Base-by-base conservation (phyloP, 2,888 invertebrate genomes). In the Branchipolynoe longqiensis region DNA sequence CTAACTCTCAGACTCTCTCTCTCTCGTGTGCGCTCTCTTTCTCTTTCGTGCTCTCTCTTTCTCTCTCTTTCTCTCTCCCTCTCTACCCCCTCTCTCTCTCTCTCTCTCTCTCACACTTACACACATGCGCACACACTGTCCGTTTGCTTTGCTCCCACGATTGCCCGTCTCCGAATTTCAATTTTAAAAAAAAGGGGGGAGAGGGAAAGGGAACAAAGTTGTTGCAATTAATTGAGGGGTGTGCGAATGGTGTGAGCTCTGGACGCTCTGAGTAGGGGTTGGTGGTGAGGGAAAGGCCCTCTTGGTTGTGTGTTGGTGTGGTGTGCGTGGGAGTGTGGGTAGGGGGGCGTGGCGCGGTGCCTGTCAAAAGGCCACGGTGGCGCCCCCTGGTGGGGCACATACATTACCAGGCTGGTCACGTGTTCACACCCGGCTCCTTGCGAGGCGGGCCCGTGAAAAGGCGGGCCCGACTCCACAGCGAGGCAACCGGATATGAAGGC, bases 401-500 rank as follows among this genome's bases (percentile, higher is more conserved):
- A 69, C 69, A 69, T 69, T 69, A 69, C 69, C 33, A 69, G 33
- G 69, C 38, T 38, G 14, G 36, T 69, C 69, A 69, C 69, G 69
- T 69, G 36, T 69, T 69, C 38, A 38, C n/a, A n/a, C n/a, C n/a
- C 38, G 69, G 69, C 14, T 69, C 69, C 33, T 69, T 69, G 38
- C 38, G 69, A 69, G 69, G 18, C 38, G 48, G 48, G 36, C 62
- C 62, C 14, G 36, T 69, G 69, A 69, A 69, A 69, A 38, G 8
- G n/a, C n/a, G n/a, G n/a, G n/a, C n/a, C n/a, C n/a, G n/a, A n/a
- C n/a, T n/a, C 18, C 69, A 22, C 69, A 69, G 38, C 38, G 69
- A 33, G 69, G 69, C 36, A 18, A n/a, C 69, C 69, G 69, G 69
- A 69, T 69, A 69, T 69, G 69, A 69, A 69, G 69, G 38, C 36